phyloP scores from a whole-genome alignment of 2,797 vertebrate genomes.

The Cryptoblepharus egeriae region DNA sequence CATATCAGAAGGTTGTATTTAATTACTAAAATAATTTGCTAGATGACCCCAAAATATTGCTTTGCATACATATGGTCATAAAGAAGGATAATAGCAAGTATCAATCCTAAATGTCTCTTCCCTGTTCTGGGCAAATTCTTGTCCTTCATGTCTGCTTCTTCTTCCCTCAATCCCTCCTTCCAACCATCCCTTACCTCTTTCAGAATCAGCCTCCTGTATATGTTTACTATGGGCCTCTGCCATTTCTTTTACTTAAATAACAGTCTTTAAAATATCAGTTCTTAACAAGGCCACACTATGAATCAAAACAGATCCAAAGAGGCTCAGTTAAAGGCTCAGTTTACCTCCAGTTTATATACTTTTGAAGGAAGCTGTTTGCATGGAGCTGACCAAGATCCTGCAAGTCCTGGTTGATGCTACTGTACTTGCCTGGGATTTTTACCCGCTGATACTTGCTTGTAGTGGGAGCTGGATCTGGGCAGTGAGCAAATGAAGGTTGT shows the following conservation, averaged over 20 bases:
- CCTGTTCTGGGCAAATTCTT: neutral
- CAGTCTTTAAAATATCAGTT: no score
- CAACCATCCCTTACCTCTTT: no score
- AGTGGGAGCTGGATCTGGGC: no score
- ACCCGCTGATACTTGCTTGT: no score
- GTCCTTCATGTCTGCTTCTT: neutral
- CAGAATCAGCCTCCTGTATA: neutral
- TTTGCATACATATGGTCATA: neutral
- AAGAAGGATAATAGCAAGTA: neutral
- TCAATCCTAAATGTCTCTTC: neutral
- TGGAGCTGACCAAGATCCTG: no score
- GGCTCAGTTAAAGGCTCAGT: no score
- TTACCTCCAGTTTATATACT: no score
- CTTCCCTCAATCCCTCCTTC: neutral
- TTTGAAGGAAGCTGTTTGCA: no score
- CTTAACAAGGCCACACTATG: no score
- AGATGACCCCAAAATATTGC: neutral
- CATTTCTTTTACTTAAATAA: neutral
- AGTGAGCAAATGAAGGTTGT: neutral
- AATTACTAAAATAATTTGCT: neutral
- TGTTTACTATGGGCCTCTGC: neutral
- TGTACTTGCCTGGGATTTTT: no score
- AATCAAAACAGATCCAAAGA: no score
- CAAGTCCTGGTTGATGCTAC: no score
- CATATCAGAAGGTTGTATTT: neutral